Evolutionary conservation across 2,113 vertebrate genomes (phyloP).

Genomic region (Rhinichthys klamathensis): DNA sequence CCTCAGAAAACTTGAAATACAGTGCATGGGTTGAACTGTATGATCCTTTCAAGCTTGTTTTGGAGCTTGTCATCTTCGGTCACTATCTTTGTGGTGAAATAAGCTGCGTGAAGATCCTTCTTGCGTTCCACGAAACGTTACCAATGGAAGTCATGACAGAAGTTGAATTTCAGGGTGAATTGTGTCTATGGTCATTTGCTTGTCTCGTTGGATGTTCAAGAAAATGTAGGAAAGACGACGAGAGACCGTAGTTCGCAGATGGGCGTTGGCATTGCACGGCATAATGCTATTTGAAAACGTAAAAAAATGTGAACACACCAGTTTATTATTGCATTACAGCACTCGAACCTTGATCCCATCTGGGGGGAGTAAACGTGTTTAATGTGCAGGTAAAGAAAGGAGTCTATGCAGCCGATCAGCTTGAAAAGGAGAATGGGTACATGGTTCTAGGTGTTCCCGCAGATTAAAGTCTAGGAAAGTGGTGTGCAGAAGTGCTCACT

Average conservation of each 20-base stretch:
- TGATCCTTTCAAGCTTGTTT: background rate
- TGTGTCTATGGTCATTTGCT: background rate
- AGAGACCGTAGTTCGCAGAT: no score
- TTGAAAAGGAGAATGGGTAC: slow-evolving; percentile 6
- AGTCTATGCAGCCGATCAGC: background rate
- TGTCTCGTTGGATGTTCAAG: background rate
- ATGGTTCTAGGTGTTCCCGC: background rate
- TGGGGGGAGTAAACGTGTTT: background rate
- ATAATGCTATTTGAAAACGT: background rate
- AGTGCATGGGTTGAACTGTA: background rate
- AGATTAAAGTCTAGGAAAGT: background rate
- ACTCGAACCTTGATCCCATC: background rate
- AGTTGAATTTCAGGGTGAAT: background rate
- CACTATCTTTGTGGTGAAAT: background rate
- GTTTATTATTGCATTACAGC: slow-evolving; percentile 4
- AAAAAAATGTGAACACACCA: background rate
- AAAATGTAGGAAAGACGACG: background rate
- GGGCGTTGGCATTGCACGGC: background rate
- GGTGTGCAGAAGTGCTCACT: background rate
- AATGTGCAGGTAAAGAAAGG: background rate
- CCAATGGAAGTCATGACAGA: background rate
- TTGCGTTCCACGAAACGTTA: background rate
- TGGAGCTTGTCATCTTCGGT: background rate
- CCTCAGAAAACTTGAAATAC: background rate
- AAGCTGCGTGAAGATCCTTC: no score